Evolutionary conservation across 23 tunicate genomes (phyloP).

Genomic region (Halocynthia aurantium): DNA sequence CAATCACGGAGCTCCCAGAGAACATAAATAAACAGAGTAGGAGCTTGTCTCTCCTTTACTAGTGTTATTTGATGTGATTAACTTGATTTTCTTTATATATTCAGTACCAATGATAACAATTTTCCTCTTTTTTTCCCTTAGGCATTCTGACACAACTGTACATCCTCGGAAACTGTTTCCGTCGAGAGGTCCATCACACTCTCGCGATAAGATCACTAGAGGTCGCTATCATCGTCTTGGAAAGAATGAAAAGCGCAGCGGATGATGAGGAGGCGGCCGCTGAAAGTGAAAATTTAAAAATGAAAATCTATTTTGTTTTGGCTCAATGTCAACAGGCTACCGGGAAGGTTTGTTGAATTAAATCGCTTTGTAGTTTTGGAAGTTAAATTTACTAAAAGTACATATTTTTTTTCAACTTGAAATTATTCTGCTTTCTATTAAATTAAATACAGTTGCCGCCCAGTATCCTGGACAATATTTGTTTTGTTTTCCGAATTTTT

Average conservation of each 20-base stretch:
- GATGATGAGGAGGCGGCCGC: not conserved
- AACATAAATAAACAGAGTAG: slow-evolving; percentile 4
- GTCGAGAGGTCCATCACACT: slow-evolving; percentile 16
- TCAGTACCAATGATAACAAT: no score
- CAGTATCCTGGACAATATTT: no score
- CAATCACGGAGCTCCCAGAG: slow-evolving; percentile 16
- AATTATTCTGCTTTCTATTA: no score
- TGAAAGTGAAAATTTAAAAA: not conserved
- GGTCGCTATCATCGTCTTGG: slow-evolving; percentile 16
- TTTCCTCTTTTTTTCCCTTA: not conserved
- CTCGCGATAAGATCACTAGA: slow-evolving; percentile 22
- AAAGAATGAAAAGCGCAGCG: not conserved
- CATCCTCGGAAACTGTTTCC: slow-evolving; percentile 30
- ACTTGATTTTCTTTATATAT: no score
- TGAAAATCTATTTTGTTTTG: slow-evolving; percentile 26
- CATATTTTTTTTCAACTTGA: no score
- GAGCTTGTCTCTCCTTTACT: slow-evolving; percentile 1
- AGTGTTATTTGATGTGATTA: not conserved
- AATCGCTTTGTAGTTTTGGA: not conserved
- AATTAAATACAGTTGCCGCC: no score
- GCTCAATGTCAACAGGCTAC: slow-evolving; percentile 19
- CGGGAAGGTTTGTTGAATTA: slow-evolving; percentile 9
- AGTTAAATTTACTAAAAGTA: no score
- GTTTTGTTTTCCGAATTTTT: no score
- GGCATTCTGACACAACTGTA: slow-evolving; percentile 38